These are phyloP conservation scores for Pluvianellus socialis DNA, from an alignment of 2,113 vertebrate genomes.

Conservation along the genomic window DNA sequence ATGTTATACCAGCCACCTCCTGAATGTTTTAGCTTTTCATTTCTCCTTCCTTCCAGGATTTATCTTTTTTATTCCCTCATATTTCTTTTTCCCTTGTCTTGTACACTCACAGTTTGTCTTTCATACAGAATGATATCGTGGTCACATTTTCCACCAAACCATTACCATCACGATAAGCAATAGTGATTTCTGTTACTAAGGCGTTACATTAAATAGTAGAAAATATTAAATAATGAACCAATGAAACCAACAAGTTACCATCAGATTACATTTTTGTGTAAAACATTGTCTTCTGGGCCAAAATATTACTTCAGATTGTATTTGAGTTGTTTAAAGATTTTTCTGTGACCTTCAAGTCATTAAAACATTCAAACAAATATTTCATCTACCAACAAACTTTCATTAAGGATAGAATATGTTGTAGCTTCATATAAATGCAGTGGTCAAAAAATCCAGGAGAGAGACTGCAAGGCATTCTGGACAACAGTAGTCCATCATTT, in stretches of 20 bases:
- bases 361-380: not conserved
- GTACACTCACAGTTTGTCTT: not conserved
- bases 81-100: not conserved
- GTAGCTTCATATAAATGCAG: not conserved
- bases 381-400: not conserved
- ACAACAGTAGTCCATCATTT: not conserved
- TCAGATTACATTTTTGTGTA: not conserved
- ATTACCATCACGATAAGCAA: fast-evolving
- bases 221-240: not conserved
- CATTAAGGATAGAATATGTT: not conserved
- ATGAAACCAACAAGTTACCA: not conserved
- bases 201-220: not conserved
- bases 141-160: not conserved
- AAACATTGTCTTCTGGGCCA: not conserved
- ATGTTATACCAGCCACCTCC: not conserved
- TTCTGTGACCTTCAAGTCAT: not conserved
- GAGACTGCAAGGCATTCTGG: not conserved
- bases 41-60: not conserved
- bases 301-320: not conserved
- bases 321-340: not conserved
- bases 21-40: not conserved
- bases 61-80: not conserved
- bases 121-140: fast-evolving
- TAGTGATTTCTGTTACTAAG: not conserved
- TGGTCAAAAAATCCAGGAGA: not conserved